Evolutionary conservation across 1,140 invertebrate genomes (phyloP).

Genomic region (Ylistrum balloti): DNA sequence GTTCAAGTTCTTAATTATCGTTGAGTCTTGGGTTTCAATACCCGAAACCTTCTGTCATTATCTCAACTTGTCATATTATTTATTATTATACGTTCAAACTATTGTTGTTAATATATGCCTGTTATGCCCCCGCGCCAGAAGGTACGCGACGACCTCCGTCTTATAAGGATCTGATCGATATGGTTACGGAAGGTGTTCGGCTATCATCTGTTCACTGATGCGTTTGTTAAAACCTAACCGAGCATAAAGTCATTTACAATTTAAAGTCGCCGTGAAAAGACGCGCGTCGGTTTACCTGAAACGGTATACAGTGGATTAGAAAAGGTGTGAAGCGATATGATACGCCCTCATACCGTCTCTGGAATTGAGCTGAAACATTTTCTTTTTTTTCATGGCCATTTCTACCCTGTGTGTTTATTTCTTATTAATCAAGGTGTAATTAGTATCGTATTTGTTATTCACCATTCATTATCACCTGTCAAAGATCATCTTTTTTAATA

Average conservation of each 20-base stretch:
- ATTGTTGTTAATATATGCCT: not conserved
- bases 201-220: not conserved
- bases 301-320: not conserved
- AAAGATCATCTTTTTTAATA: not conserved
- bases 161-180: not conserved
- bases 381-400: not conserved
- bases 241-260: constrained; percentile 29
- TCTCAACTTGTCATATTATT: not conserved
- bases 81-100: not conserved
- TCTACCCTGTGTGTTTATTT: not conserved
- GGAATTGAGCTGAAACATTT: not conserved
- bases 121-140: not conserved
- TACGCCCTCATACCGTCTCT: not conserved
- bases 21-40: not conserved
- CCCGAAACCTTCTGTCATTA: not conserved
- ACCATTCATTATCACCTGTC: not conserved
- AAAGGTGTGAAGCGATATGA: not conserved
- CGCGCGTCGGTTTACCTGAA: not conserved
- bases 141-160: constrained; percentile 20
- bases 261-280: constrained; percentile 34
- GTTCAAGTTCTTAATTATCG: not conserved
- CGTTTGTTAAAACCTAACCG: not conserved
- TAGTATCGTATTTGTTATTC: not conserved
- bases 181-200: not conserved
- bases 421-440: not conserved